phyloP scores from a whole-genome alignment of 1,140 invertebrate genomes.

The Bombus cullumanus region DNA sequence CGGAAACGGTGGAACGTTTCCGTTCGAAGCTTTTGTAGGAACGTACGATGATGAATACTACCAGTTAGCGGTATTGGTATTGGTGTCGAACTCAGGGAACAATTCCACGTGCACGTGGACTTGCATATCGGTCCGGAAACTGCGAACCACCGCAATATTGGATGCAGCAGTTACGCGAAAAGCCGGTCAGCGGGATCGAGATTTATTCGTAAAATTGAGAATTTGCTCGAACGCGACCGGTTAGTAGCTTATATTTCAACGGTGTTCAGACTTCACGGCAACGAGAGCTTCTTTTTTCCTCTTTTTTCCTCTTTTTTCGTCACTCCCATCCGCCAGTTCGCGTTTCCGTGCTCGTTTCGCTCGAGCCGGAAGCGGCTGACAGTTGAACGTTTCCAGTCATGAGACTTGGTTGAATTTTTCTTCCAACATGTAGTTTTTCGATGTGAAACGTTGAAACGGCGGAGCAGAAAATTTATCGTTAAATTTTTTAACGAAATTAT shows the following conservation, averaged over 20 bases:
- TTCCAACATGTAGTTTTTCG: not conserved
- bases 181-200: constrained; percentile 59
- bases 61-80: constrained; percentile 39
- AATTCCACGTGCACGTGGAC: constrained; percentile 20
- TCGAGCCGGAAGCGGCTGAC: constrained; percentile 4
- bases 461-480: not conserved
- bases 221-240: constrained; percentile 46
- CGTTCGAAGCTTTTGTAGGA: constrained; percentile 29
- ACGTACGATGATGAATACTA: constrained; percentile 52
- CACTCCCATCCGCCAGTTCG: not conserved
- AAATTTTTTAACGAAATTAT: not conserved
- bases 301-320: not conserved
- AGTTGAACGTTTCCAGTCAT: not conserved
- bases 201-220: constrained; percentile 66
- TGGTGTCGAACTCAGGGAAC: constrained; percentile 54
- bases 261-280: constrained; percentile 22
- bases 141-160: constrained; percentile 60
- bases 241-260: constrained; percentile 49
- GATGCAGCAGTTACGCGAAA: constrained; percentile 47
- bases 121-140: constrained; percentile 36
- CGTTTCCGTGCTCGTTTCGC: constrained; percentile 4
- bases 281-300: not conserved
- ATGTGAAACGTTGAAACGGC: not conserved
- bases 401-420: constrained; percentile 6
- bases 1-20: not conserved